phyloP scores from a whole-genome alignment of 2,113 vertebrate genomes.

The Tympanuchus pallidicinctus region DNA sequence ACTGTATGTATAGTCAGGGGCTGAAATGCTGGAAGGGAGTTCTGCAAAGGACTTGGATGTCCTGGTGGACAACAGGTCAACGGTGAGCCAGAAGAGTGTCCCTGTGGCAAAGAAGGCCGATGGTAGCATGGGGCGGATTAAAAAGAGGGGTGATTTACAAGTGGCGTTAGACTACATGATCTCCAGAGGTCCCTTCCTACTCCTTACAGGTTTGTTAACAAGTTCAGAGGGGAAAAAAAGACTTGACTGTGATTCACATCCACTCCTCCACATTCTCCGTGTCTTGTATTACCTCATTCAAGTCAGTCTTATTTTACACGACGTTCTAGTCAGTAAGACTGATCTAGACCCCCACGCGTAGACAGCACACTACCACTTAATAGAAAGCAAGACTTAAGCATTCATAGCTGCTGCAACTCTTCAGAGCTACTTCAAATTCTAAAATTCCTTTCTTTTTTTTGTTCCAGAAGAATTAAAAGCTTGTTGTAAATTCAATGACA shows the following conservation, averaged over 20 bases:
- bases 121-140: too few species aligned
- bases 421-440: not conserved
- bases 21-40: too few species aligned
- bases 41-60: too few species aligned
- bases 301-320: not conserved
- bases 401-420: not conserved
- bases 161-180: too few species aligned
- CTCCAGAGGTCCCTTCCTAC: too few species aligned
- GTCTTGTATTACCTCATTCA: not conserved
- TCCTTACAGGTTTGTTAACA: too few species aligned
- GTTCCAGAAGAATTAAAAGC: not conserved
- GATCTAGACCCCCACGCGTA: not conserved
- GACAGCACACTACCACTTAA: accelerated
- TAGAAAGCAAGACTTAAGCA: not conserved
- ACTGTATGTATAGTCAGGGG: too few species aligned
- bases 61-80: too few species aligned
- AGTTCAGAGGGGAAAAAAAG: not conserved
- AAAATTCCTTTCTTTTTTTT: not conserved
- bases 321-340: accelerated
- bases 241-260: not conserved
- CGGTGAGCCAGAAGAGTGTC: too few species aligned
- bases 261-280: not conserved
- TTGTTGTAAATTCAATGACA: not conserved
- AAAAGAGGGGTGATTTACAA: too few species aligned
- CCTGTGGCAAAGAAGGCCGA: too few species aligned